Percentiles rank a stretch among this genome's conserved stretches.
Evolutionary conservation across 2,113 vertebrate genomes (phyloP).

Genomic region (Calyptommatus sinebrachiatus): DNA sequence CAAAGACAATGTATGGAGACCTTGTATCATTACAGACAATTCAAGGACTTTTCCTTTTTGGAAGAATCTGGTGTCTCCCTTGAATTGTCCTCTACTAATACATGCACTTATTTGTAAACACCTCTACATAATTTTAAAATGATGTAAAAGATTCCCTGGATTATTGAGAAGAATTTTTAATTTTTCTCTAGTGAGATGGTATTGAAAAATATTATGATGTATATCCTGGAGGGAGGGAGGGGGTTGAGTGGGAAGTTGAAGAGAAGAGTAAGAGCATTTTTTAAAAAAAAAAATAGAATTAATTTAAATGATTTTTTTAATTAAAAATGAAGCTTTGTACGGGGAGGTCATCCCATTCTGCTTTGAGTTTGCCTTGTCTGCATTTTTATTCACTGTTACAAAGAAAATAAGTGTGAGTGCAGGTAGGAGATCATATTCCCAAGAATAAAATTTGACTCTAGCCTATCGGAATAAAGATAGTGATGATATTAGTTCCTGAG

Average conservation of each 20-base stretch:
- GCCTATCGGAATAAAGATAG: slow-evolving; percentile 12
- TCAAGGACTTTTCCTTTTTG: no score
- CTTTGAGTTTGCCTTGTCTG: background rate
- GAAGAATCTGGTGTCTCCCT: no score
- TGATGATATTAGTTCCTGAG: slow-evolving; percentile 21
- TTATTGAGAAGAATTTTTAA: no score
- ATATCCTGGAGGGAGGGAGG: background rate
- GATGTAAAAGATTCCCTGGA: no score
- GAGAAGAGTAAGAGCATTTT: background rate
- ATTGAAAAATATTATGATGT: background rate
- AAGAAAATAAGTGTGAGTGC: background rate
- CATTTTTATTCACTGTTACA: background rate
- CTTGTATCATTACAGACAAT: no score
- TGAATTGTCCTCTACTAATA: no score
- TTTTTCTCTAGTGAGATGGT: background rate
- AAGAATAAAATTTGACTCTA: slow-evolving; percentile 4
- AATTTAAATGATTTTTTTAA: background rate
- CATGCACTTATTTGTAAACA: no score
- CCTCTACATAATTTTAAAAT: no score
- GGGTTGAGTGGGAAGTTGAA: no score
- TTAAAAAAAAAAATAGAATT: background rate
- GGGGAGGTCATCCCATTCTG: background rate
- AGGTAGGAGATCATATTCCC: slow-evolving; percentile 3
- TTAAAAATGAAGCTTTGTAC: slow-evolving; percentile 6
- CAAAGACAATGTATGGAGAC: no score